These are phyloP conservation scores for Fratercula arctica DNA, from an alignment of 2,797 vertebrate species.

Conservation along the genomic window DNA sequence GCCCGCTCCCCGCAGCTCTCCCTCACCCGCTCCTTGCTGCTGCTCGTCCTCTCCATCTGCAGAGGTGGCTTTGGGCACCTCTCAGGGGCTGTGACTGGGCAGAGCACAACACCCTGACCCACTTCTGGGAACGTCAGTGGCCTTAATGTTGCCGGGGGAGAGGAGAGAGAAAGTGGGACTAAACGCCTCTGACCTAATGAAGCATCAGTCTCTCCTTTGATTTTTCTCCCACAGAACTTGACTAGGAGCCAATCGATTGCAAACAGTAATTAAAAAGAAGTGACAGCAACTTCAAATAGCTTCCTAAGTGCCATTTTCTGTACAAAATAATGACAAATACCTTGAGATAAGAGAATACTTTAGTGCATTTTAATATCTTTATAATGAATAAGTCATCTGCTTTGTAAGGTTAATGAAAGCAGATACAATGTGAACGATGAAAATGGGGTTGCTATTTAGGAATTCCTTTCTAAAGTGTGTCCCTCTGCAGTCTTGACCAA, in stretches of 20 bases:
- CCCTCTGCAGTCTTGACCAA: not conserved
- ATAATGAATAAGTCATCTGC: slow-evolving; percentile 41
- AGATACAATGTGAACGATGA: not conserved
- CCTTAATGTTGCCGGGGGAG: accelerated
- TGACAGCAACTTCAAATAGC: not conserved
- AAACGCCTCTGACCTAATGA: not conserved
- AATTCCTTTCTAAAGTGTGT: not conserved
- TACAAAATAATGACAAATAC: slow-evolving; percentile 25
- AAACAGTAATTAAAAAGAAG: slow-evolving; percentile 6
- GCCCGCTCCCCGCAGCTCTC: not conserved
- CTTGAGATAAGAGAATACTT: not conserved
- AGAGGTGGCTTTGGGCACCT: not conserved
- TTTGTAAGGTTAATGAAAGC: not conserved
- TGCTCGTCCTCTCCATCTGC: not conserved
- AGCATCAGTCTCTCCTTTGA: not conserved
- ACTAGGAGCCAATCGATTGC: not conserved
- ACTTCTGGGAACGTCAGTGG: not conserved
- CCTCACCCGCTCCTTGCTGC: not conserved
- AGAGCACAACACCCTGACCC: no score
- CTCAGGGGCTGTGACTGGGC: not conserved
- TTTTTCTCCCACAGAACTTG: not conserved
- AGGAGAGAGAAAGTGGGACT: no score
- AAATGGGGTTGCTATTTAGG: not conserved
- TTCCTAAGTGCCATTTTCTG: slow-evolving; percentile 15
- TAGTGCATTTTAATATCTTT: slow-evolving; percentile 30